Base-by-base conservation (phyloP, 2,888 invertebrate genomes). In the Hypomecis atomaria region DNA sequence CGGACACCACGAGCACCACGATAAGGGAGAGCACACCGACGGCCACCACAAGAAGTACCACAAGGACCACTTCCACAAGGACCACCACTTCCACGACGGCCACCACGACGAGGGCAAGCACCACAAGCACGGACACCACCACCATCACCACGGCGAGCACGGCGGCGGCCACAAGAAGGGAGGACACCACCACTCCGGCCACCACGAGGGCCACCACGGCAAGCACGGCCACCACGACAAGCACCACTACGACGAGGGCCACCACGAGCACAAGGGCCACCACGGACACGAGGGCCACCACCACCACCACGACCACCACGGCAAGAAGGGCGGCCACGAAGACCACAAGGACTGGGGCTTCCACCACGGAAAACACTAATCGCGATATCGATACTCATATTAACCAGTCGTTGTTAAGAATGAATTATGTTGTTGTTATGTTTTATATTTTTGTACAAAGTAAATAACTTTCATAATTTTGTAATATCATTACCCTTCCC, bases 71-170 rank as follows among this genome's bases (percentile, higher is more conserved):
- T 97, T 96, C 89, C 95, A 96, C 84, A 97, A 97, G 90, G 96
- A 96, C 79, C 96, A 97, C 83, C 96, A 97, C 92, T 97, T 97
- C 94, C 97, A 97, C 83, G 97, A 97, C 80, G 96, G 97, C 78
- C 95, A 95, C 82, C 96, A 97, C 85, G 95, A 97, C 79, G 96
- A 96, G 49, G 97, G 97, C 64, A 95, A 96, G 78, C 96, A 97
- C 85, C 95, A 95, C 84, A 97, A 97, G 82, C 95, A 96, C 78
- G 96, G 95, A 6, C 94, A 96, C 77, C 95, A 95, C 81, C 95
- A 97, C 83, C 95, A 95, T 62, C 95, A 97, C 78, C 95, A 95
- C 64, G 94, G 94, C 73, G 94, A 94, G 79, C 95, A 97, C 75
- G 95, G 95, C 66, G 96, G 96, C 34, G 95, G 95, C 72, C 96